A percentile compares a stretch with the other conserved stretches of the same genome.
Conservation (phyloP, 2,113 vertebrate genomes). For the Casuarius casuarius region DNA sequence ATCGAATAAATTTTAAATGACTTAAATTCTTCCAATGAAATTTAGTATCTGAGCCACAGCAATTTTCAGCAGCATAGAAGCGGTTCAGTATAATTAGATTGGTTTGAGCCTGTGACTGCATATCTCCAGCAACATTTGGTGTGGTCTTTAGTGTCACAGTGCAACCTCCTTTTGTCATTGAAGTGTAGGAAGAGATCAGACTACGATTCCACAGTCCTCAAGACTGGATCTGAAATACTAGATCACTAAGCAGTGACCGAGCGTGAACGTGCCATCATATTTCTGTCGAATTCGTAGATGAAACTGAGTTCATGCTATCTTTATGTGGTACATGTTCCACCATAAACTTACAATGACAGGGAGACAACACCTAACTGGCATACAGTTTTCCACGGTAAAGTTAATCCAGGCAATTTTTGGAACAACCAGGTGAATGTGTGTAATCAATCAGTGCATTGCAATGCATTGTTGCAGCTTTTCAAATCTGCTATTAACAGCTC, state of each 20-base stretch:
- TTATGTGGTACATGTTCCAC: not conserved
- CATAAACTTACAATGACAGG: not conserved
- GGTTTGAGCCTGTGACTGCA: not conserved
- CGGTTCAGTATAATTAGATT: not conserved
- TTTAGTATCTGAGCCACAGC: not conserved
- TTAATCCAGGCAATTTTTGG: not conserved
- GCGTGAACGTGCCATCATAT: not conserved
- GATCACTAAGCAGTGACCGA: not conserved
- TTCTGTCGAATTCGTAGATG: not conserved
- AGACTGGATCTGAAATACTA: not conserved
- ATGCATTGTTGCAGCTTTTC: not conserved
- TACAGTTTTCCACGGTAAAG: not conserved
- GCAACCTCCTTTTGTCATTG: fast-evolving
- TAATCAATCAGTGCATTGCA: not conserved
- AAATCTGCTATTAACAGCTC: not conserved
- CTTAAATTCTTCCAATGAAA: not conserved
- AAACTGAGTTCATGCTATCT: not conserved
- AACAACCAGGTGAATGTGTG: not conserved
- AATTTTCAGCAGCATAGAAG: not conserved
- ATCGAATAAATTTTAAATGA: not conserved
- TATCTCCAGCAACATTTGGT: not conserved
- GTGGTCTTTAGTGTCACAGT: not conserved
- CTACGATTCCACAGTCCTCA: not conserved
- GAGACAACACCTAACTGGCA: not conserved
- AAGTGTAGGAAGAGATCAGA: not conserved